Base-by-base conservation (phyloP, 2,113 vertebrate genomes). In the Mus pahari region DNA sequence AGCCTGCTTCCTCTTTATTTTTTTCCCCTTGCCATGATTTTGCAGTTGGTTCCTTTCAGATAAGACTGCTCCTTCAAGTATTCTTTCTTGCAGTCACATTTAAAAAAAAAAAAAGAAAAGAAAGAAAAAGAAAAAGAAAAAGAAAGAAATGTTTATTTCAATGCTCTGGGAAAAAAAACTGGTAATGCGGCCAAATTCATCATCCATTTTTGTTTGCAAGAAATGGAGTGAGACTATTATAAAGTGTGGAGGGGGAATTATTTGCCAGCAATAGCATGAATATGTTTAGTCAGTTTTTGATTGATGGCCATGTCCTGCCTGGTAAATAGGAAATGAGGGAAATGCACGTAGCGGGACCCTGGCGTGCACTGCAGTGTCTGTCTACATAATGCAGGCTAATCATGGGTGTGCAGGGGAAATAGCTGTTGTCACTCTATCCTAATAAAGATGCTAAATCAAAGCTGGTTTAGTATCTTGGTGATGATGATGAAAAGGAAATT, bases 41-140 rank as follows among this genome's bases (percentile, higher is more conserved):
- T 94, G 82, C 95, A 94, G 78, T 97, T 97, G 97, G 92, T 92
- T 97, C 66, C 86, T 97, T 95, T 97, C 92, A 97, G 96, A 95
- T 97, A 97, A 97, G 95, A 64, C 42, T 50, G 5, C 4, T 70
- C 66, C 62, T 97, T 64, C 62, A 60, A 91, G 92, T 89, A 91
- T 74, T 90, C 36, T 96, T 95, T 86, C 75, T 89, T 98, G 73
- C 55, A 86, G 12, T 92, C 66, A 78, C 71, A 75, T 95, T 97
- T 96, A 58, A 87, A 90, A 96, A 94, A 70, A 96, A 93, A 50
- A 50, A 66, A 83, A 88, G 45, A 48, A 48, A 48, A 48, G 45
- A 48, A 48, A 48, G 45, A 48, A 7, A 48, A n/a, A n/a, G n/a
- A n/a, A n/a, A n/a, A n/a, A n/a, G n/a, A n/a, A 7, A 48, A 48